Percentiles rank a stretch among this genome's conserved stretches.
Evolutionary conservation across 2,888 invertebrate species (phyloP).

Genomic region (Catocala fraxini): DNA sequence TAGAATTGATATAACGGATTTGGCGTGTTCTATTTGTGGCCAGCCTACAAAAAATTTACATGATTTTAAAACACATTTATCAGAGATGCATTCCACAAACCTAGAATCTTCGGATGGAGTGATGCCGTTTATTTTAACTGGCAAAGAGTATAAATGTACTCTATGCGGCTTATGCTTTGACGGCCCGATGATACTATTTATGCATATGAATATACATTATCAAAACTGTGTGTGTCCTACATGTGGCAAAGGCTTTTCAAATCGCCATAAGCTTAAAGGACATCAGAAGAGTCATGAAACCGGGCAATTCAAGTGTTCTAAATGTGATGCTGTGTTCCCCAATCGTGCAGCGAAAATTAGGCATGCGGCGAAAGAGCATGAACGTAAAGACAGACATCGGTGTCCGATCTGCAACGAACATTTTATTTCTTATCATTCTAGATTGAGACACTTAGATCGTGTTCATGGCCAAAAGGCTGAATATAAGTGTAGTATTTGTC

Average conservation of each 20-base stretch:
- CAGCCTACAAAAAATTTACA: slow-evolving; percentile 46
- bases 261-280: slow-evolving; percentile 72
- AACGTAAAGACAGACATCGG: slow-evolving; percentile 64
- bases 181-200: slow-evolving; percentile 62
- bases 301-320: slow-evolving; percentile 72
- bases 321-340: slow-evolving; percentile 73
- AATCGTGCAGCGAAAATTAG: slow-evolving; percentile 60
- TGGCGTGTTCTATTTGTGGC: slow-evolving; percentile 63
- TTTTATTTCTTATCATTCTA: slow-evolving; percentile 66
- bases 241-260: slow-evolving; percentile 81
- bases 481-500: slow-evolving; percentile 64
- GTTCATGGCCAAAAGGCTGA: slow-evolving; percentile 66
- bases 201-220: slow-evolving; percentile 80
- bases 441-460: slow-evolving; percentile 64
- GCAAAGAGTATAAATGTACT: slow-evolving; percentile 65
- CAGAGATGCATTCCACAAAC: slow-evolving; percentile 55
- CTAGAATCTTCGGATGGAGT: slow-evolving; percentile 64
- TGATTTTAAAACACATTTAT: slow-evolving; percentile 64
- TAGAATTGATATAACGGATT: slow-evolving; percentile 68
- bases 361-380: slow-evolving; percentile 61
- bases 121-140: slow-evolving; percentile 67
- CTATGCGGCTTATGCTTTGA: slow-evolving; percentile 60
- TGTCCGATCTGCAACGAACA: slow-evolving; percentile 68
- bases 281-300: slow-evolving; percentile 73
- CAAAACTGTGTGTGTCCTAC: slow-evolving; percentile 75